These are phyloP conservation scores for Silurus lanzhouensis DNA, from an alignment of 2,797 vertebrate species.

Conservation along the genomic window DNA sequence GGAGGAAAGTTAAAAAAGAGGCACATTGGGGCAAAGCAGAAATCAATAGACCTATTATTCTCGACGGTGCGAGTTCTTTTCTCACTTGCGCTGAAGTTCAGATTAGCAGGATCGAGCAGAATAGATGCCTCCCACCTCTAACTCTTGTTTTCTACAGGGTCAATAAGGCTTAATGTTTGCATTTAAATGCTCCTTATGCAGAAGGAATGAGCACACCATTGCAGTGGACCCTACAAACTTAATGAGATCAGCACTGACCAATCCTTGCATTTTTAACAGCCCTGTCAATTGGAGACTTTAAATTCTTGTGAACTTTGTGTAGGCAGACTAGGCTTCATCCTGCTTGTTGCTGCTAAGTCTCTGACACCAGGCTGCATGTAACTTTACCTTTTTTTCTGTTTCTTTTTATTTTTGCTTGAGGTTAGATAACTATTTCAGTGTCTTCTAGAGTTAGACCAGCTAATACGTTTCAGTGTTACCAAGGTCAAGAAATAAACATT, in stretches of 20 bases:
- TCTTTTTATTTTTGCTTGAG: not conserved
- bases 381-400: not conserved
- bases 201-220: conserved; percentile 28
- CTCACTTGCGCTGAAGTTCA: conserved; percentile 54
- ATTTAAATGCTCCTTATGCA: conserved; percentile 44
- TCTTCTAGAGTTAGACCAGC: not conserved
- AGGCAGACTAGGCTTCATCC: conserved; percentile 22
- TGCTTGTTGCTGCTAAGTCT: not conserved
- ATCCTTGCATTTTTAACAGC: conserved; percentile 9
- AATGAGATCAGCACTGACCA: conserved; percentile 31
- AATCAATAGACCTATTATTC: conserved; percentile 65
- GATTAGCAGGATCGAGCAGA: conserved; percentile 48
- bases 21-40: conserved; percentile 50
- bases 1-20: conserved; percentile 56
- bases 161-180: conserved; percentile 51
- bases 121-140: conserved; percentile 42
- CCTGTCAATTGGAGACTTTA: conserved; percentile 18
- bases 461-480: not conserved
- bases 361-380: not conserved
- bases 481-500: conserved; percentile 8
- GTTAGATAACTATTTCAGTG: not conserved
- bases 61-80: conserved; percentile 46
- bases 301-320: conserved; percentile 23
- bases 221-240: conserved; percentile 17
- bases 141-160: conserved; percentile 36